Percentiles rank a stretch among this genome's conserved stretches.
These are phyloP conservation scores for Lathamus discolor DNA, from an alignment of 2,113 vertebrate genomes.

Conservation along the genomic window DNA sequence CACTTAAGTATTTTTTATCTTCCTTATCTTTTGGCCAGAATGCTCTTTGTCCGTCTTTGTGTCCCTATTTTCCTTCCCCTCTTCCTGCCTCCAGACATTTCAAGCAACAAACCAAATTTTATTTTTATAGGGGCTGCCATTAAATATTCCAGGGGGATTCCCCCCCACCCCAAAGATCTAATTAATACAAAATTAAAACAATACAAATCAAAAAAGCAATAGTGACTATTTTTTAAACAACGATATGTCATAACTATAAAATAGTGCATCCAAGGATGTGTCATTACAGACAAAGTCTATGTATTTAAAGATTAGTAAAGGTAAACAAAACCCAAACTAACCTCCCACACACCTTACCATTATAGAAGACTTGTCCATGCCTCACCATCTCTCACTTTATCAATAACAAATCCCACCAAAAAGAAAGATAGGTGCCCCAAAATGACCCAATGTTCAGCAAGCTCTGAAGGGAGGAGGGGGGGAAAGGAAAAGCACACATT, in stretches of 20 bases:
- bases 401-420: neutral
- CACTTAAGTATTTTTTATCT: neutral
- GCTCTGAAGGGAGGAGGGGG: rapidly evolving
- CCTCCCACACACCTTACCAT: rapidly evolving
- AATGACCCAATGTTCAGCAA: neutral
- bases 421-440: neutral
- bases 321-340: neutral
- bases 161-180: neutral
- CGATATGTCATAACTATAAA: neutral
- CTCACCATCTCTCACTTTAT: neutral
- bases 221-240: neutral
- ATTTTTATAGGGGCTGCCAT: neutral
- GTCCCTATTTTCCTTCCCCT: neutral
- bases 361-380: neutral
- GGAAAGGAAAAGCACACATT: neutral
- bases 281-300: neutral
- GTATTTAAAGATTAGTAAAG: neutral
- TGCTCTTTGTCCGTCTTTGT: neutral
- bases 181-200: neutral
- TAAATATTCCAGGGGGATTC: neutral
- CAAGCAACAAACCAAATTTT: neutral
- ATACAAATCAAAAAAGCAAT: neutral
- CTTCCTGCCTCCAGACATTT: neutral
- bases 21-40: neutral
- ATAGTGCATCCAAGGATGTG: neutral